Percentiles rank a stretch among this genome's conserved stretches.
These are phyloP conservation scores for Lepidothrix coronata DNA, from an alignment of 2,113 vertebrate species.

Conservation along the genomic window DNA sequence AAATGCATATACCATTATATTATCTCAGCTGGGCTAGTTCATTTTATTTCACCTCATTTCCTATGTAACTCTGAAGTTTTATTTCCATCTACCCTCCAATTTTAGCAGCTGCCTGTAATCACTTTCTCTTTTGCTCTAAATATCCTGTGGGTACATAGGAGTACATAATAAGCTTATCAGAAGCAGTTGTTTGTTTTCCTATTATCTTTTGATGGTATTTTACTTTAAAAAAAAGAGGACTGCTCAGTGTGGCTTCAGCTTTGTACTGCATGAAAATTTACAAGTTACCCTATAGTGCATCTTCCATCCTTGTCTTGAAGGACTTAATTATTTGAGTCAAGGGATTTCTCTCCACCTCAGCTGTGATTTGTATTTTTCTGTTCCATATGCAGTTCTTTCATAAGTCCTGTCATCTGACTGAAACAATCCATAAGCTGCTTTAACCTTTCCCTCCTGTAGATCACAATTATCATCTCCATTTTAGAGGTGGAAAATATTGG, in stretches of 20 bases:
- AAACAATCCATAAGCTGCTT: neutral
- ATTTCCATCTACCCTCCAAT: slow-evolving; percentile 9
- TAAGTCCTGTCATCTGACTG: neutral
- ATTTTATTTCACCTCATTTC: slow-evolving; percentile 30
- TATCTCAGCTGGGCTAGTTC: slow-evolving; percentile 15
- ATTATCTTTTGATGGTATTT: neutral
- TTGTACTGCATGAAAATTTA: neutral
- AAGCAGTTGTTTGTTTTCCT: neutral
- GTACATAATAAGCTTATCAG: slow-evolving; percentile 11
- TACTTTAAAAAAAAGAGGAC: neutral
- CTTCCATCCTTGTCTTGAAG: neutral
- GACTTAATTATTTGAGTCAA: neutral
- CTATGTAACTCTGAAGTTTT: neutral
- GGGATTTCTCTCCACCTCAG: neutral
- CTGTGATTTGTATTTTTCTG: neutral
- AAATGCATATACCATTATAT: slow-evolving; percentile 10
- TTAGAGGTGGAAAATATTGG: neutral
- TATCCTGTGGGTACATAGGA: neutral
- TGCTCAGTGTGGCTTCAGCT: neutral
- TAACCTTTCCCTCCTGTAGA: neutral
- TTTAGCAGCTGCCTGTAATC: slow-evolving; percentile 22
- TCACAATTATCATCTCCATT: neutral
- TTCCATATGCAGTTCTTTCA: neutral
- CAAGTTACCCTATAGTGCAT: neutral
- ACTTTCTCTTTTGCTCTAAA: neutral